Conservation (phyloP, 2,113 vertebrate species). For the Scomber japonicus region DNA sequence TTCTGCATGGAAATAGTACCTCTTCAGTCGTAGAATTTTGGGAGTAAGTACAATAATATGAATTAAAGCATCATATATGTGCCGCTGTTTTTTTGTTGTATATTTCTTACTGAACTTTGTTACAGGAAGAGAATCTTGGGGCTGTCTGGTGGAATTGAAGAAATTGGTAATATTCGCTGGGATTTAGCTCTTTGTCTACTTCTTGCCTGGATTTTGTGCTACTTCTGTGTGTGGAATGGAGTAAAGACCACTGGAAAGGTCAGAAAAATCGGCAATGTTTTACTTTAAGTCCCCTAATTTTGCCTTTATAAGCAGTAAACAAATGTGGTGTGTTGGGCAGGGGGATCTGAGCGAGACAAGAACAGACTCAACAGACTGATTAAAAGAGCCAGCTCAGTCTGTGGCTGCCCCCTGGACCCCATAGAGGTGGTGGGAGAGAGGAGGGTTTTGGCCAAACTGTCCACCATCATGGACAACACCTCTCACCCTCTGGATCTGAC, state of each 20-base stretch:
- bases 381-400: no score
- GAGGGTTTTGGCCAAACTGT: no score
- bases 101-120: constrained; percentile 26
- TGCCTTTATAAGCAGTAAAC: no score
- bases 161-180: constrained; percentile 88
- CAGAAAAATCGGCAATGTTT: not conserved
- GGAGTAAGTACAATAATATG: constrained; percentile 89
- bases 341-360: no score
- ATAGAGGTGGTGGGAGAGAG: no score
- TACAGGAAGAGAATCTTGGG: constrained; percentile 91
- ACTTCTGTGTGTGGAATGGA: constrained; percentile 90
- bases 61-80: not conserved
- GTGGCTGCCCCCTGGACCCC: no score
- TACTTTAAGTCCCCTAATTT: no score
- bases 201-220: constrained; percentile 88
- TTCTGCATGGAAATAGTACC: constrained; percentile 41
- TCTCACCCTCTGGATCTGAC: no score
- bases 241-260: constrained; percentile 90
- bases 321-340: no score
- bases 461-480: no score
- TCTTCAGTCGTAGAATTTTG: constrained; percentile 95
- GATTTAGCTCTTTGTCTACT: constrained; percentile 87
- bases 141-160: constrained; percentile 90
- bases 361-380: no score
- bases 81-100: not conserved